Evolutionary conservation across 2,113 vertebrate genomes (phyloP).

Genomic region (Coregonus clupeaformis): DNA sequence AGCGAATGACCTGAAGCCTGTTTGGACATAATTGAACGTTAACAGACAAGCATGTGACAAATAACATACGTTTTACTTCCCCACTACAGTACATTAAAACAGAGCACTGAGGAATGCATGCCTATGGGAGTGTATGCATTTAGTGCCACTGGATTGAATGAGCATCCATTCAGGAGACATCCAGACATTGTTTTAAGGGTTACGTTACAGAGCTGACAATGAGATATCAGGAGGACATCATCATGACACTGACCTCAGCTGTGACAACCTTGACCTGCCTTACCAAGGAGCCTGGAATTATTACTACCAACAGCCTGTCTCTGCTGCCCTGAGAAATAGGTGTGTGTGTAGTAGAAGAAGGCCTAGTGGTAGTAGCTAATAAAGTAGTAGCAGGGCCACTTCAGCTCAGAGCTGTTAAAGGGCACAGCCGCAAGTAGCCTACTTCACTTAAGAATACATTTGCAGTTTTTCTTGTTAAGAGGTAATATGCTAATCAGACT

Average conservation of each 20-base stretch:
- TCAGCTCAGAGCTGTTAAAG: neutral
- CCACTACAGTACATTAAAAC: slow-evolving; percentile 48
- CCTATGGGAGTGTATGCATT: slow-evolving; percentile 28
- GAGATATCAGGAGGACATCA: slow-evolving; percentile 27
- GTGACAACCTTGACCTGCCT: slow-evolving; percentile 9
- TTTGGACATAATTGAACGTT: slow-evolving; percentile 72
- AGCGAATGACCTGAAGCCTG: slow-evolving; percentile 56
- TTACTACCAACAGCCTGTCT: neutral
- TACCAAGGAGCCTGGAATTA: slow-evolving; percentile 9
- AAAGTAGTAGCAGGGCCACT: neutral
- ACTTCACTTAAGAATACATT: neutral
- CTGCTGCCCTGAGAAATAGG: neutral
- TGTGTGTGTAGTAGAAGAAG: neutral
- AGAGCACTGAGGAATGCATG: slow-evolving; percentile 39
- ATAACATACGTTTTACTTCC: slow-evolving; percentile 56
- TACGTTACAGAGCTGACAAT: slow-evolving; percentile 10
- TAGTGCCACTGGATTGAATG: slow-evolving; percentile 22
- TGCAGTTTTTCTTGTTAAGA: neutral
- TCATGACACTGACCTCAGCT: slow-evolving; percentile 2
- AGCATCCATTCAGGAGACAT: too few relatives aligned
- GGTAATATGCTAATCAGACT: slow-evolving; percentile 5
- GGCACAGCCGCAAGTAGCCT: neutral
- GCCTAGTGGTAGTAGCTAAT: neutral
- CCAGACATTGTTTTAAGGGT: slow-evolving; percentile 7
- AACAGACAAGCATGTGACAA: slow-evolving; percentile 63